Conservation (phyloP, 2,113 vertebrate genomes). For the Sinosuthora webbiana region DNA sequence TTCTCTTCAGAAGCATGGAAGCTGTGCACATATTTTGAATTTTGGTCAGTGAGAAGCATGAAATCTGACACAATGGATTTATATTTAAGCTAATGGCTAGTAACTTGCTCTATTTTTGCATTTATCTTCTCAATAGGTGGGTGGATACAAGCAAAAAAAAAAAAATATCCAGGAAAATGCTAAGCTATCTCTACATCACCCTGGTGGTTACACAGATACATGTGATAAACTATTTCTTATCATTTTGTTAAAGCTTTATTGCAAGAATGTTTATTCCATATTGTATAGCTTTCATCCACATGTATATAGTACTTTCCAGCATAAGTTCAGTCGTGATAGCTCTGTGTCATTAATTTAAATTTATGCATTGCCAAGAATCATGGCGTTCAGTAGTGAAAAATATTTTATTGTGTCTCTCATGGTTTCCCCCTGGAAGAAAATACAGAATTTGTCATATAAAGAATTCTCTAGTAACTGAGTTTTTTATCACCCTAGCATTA, state of each 20-base stretch:
- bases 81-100: conserved; percentile 36
- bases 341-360: neutral
- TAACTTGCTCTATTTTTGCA: neutral
- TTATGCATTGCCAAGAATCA: neutral
- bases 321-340: neutral
- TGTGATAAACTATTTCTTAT: neutral
- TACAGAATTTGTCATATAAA: neutral
- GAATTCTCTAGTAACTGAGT: neutral
- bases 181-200: neutral
- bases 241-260: neutral
- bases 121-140: neutral
- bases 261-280: neutral
- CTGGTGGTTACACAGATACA: neutral
- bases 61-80: conserved; percentile 2
- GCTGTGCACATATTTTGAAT: neutral
- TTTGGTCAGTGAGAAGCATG: neutral
- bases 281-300: neutral
- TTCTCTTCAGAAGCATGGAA: neutral
- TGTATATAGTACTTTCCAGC: neutral
- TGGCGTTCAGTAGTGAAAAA: neutral
- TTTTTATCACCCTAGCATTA: neutral
- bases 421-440: rapidly evolving
- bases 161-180: neutral
- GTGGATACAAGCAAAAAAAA: neutral
- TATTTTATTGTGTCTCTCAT: neutral